Conservation (phyloP, 2,888 invertebrate species). For the Pseudococcus viburni region DNA sequence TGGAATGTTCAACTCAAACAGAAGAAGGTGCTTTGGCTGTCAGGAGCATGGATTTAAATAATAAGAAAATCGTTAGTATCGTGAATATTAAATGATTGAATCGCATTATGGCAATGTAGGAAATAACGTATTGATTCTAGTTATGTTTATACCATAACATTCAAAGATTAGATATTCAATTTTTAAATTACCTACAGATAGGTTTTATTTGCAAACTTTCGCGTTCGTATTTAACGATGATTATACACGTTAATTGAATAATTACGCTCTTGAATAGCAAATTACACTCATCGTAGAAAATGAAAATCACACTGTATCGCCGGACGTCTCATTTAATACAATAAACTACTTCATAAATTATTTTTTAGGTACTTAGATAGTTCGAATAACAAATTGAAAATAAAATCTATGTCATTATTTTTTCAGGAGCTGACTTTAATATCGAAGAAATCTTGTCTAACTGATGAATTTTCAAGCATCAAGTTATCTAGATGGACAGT, state of each 20-base stretch:
- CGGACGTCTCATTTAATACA: too few relatives aligned
- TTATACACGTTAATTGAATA: background rate
- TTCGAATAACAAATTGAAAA: too few relatives aligned
- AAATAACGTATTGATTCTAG: too few relatives aligned
- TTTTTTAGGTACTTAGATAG: too few relatives aligned
- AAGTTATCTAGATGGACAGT: background rate
- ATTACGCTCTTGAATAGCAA: background rate
- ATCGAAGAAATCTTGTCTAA: background rate
- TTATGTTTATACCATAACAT: background rate
- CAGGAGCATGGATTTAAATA: background rate
- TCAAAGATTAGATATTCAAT: background rate
- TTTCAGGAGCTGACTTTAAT: background rate
- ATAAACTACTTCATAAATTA: too few relatives aligned
- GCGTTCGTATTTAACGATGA: background rate
- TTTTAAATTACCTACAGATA: background rate
- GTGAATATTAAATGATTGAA: background rate
- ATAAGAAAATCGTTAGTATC: constrained; percentile 6
- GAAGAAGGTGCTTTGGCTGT: background rate
- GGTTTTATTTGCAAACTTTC: constrained; percentile 8
- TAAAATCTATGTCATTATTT: background rate
- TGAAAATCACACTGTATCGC: background rate
- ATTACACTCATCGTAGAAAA: background rate
- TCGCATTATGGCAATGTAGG: too few relatives aligned
- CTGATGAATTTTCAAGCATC: background rate
- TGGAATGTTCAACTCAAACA: background rate